Base-by-base conservation (phyloP, 64 coral and sea anemone species). In the Dendrophyllia cribrosa region DNA sequence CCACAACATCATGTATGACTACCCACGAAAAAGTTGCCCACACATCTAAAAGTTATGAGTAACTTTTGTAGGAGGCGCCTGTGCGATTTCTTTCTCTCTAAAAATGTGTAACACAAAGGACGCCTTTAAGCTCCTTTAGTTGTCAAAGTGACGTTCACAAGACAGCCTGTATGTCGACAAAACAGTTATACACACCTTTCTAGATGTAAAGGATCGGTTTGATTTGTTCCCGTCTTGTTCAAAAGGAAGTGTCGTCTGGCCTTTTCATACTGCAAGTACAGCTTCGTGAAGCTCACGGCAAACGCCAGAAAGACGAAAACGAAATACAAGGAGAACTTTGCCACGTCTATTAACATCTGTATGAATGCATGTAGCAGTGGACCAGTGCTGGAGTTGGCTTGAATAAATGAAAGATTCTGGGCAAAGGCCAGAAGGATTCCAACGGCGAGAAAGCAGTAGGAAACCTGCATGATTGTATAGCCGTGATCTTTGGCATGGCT, bases 181-280 rank as follows among this genome's bases (percentile, higher is more conserved):
- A 25, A 5, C 14, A 19, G 15, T 20, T 45, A 21, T 20, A 51
- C 80, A 12, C 43, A 68, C 80, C 45, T 68, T 50, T 84, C 80
- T 23, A 84, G 62, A 84, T 68, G 62, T 9, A 84, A 26, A 68
- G 80, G 62, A 84, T 84, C 80, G 15, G 61, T 84, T 84, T 84
- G 61, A 84, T 84, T 82, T 5, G 25, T 7, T 44, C 25, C 53
- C 4, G 24, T 12, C 67, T 20, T 11, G 19, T 23, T 24, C 12
- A 46, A n/a, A 47, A 13, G 80, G 46, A 84, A 84, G n/a, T 67
- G 43, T 12, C 45, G 19, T 63, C 46, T 84, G 19, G 80, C 80
- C n/a, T 84, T 84, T 11, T 66, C 80, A 84, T 50, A 84, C 17
- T 84, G 80, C n/a, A 68, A 23, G 46, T 84, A 84, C 16, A 84